Percentiles rank a stretch among this genome's conserved stretches.
These are phyloP conservation scores for Phoenoteleia sp. DNA, from an alignment of 2,888 invertebrate genomes.

Conservation along the genomic window DNA sequence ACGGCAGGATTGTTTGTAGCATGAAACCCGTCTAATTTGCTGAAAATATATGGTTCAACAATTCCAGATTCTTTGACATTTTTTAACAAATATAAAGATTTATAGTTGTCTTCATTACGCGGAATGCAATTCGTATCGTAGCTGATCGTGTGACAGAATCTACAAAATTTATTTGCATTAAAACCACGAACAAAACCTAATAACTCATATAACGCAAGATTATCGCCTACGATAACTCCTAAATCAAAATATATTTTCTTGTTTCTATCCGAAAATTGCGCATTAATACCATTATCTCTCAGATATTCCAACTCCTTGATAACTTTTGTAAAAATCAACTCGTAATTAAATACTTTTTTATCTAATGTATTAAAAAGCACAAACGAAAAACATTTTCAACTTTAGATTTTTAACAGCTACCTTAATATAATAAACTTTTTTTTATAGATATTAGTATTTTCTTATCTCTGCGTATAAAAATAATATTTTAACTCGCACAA, in stretches of 20 bases:
- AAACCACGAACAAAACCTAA: conserved; percentile 65
- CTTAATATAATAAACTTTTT: no score
- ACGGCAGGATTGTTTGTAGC: conserved; percentile 49
- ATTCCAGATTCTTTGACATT: conserved; percentile 9
- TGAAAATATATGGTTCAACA: conserved; percentile 40
- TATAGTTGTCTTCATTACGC: no score
- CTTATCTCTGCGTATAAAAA: no score
- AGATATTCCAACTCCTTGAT: conserved; percentile 61
- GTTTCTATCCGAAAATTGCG: not conserved
- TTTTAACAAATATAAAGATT: no score
- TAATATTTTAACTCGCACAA: no score
- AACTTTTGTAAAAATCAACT: conserved; percentile 37
- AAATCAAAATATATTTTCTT: conserved; percentile 57
- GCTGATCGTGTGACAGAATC: conserved; percentile 53
- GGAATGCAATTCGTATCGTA: not conserved
- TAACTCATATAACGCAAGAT: conserved; percentile 66
- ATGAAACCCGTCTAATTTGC: conserved; percentile 37
- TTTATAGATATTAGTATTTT: no score
- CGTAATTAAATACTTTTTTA: not conserved
- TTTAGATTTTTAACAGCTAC: no score
- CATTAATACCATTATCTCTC: conserved; percentile 44
- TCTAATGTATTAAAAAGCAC: conserved; percentile 65
- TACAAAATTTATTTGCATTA: conserved; percentile 62
- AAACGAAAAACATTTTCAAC: conserved; percentile 67
- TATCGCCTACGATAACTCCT: conserved; percentile 67